These are phyloP conservation scores for Cyphomyrus plagiostoma DNA, from an alignment of 2,113 vertebrate species.

Conservation along the genomic window DNA sequence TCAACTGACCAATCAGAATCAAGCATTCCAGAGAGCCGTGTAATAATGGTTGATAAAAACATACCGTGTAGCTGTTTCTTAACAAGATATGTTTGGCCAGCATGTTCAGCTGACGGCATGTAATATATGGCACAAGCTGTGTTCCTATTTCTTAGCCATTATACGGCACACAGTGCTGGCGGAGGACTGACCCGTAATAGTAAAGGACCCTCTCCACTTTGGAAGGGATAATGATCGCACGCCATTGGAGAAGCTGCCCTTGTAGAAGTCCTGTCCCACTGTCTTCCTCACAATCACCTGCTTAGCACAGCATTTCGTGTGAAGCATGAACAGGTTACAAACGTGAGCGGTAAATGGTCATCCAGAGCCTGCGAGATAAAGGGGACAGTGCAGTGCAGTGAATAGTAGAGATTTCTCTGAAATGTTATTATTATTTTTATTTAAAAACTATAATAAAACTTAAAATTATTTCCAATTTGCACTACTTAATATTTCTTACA, in stretches of 20 bases:
- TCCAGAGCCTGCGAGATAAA: too few species aligned
- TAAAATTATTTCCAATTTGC: too few species aligned
- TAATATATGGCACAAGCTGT: neutral
- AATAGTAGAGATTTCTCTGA: too few species aligned
- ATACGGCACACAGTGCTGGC: neutral
- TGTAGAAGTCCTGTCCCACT: conserved; percentile 78
- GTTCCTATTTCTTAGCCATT: neutral
- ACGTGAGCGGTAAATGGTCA: too few species aligned
- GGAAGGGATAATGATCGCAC: conserved; percentile 82
- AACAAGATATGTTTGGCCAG: neutral
- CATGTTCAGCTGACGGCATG: neutral
- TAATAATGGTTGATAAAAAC: neutral
- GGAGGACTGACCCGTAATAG: conserved; percentile 69
- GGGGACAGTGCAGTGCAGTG: too few species aligned
- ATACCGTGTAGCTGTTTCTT: neutral
- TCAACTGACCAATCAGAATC: too few species aligned
- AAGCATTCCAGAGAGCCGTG: too few species aligned
- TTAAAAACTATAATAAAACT: too few species aligned
- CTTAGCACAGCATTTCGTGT: too few species aligned
- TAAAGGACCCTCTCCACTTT: conserved; percentile 89
- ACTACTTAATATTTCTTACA: too few species aligned
- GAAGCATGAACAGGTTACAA: too few species aligned
- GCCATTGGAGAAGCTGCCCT: conserved; percentile 76
- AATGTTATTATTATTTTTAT: too few species aligned
- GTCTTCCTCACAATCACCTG: conserved; percentile 85